Evolutionary conservation across 2,113 vertebrate genomes (phyloP).

Genomic region (Oreochromis spilurus): DNA sequence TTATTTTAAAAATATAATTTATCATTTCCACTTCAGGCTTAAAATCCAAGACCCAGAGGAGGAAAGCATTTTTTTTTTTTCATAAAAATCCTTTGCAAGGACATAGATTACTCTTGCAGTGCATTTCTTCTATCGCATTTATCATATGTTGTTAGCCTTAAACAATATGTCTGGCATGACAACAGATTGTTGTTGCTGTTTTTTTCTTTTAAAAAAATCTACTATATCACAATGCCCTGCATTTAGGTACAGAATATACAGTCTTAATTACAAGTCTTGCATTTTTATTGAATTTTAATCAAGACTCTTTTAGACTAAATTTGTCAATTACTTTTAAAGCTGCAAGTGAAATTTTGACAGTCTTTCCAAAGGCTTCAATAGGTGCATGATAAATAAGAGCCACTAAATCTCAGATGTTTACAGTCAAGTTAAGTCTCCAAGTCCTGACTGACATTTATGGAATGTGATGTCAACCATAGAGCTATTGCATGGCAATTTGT

Average conservation of each 20-base stretch:
- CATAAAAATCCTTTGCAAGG: background rate
- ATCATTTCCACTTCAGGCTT: background rate
- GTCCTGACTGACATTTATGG: constrained; percentile 6
- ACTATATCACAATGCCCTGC: background rate
- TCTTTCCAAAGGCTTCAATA: background rate
- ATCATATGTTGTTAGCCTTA: background rate
- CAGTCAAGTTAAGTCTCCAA: constrained; percentile 5
- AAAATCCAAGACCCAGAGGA: background rate
- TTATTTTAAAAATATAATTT: background rate
- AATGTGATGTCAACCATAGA: background rate
- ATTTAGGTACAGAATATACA: background rate
- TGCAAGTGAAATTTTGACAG: background rate
- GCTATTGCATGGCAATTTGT: background rate
- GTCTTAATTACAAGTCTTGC: background rate
- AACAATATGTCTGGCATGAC: background rate
- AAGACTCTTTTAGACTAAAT: background rate
- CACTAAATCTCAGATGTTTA: constrained; percentile 21
- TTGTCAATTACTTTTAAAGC: rapidly evolving
- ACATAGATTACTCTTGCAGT: background rate
- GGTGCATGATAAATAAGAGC: constrained; percentile 50
- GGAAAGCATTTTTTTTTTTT: background rate
- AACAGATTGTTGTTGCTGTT: background rate
- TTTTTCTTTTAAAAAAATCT: background rate
- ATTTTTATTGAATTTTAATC: background rate
- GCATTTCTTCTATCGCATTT: background rate